Base-by-base conservation (phyloP, 2,888 invertebrate species). In the Chymomyza fuscimana region DNA sequence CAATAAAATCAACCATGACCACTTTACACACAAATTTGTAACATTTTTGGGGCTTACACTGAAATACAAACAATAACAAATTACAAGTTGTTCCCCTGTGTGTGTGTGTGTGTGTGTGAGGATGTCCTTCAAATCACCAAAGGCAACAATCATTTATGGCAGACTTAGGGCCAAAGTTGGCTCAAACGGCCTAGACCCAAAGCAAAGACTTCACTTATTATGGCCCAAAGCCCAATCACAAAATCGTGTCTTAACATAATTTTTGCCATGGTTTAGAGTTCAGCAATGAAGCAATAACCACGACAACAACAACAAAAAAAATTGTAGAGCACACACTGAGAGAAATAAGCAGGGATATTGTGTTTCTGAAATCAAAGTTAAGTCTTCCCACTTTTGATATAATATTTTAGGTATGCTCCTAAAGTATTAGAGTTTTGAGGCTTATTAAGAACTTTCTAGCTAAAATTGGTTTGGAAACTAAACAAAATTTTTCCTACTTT, bases 221-320 rank as follows among this genome's bases (percentile, higher is more conserved):
- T 72, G 78, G 78, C 78, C 80, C 65, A 66, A 25, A 82, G 77
- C 72, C 73, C 83, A 84, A 84, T 84, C 83, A 80, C 87, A 86
- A 84, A 87, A 87, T 82, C 83, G 83, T 84, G 83, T 84, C 83
- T 87, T 85, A 84, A 84, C 83, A 84, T 84, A 87, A 84, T 84
- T 84, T 87, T 73, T 72, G 76, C 68, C 70, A 65, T 71, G 77
- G 72, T 66, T 76, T 76, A 56, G 63, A 76, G 72, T 63, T 63
- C 36, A 46, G 40, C 40, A 46, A 46, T 46, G 40, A 46, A 46
- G 40, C 40, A 46, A 46, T 46, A 46, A 46, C 40, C 40, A 46
- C 12, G 40, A 12, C 40, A 46, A 46, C 10, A 46, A 46, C 40
- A 10, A 59, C 25, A 59, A 10, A 19, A 59, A 10, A 19, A 52